Evolutionary conservation across 2,888 invertebrate genomes (phyloP).

Genomic region (Melangyna quadrimaculata): DNA sequence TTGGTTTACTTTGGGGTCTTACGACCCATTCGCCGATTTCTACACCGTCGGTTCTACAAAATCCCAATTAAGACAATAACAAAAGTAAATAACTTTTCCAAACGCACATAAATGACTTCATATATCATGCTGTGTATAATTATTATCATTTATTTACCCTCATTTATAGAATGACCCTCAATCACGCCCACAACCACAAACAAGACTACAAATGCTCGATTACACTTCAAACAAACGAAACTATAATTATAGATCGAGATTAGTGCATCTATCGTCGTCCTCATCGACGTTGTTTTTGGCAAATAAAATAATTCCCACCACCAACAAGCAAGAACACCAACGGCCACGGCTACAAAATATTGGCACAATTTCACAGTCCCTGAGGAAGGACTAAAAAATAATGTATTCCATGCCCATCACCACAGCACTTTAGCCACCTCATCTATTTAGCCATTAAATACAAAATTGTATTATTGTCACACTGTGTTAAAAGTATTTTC

Average conservation of each 20-base stretch:
- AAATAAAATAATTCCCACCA: conserved; percentile 37
- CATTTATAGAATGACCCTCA: conserved; percentile 34
- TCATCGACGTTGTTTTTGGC: background rate
- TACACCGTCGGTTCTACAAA: background rate
- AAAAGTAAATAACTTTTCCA: conserved; percentile 18
- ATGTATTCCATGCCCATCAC: background rate
- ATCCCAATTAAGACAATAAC: background rate
- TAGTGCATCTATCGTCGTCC: conserved; percentile 30
- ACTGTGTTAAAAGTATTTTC: background rate
- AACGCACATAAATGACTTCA: background rate
- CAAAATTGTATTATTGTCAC: conserved; percentile 17
- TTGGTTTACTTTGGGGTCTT: conserved; percentile 87
- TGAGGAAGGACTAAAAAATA: background rate
- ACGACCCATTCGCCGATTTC: conserved; percentile 81
- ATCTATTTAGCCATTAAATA: conserved; percentile 29
- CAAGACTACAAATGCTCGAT: conserved; percentile 44
- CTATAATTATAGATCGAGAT: conserved; percentile 61
- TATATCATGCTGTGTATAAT: background rate
- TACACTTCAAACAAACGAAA: conserved; percentile 53
- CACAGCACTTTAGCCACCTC: conserved; percentile 9
- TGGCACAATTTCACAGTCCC: conserved; percentile 32
- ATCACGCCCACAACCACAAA: conserved; percentile 41
- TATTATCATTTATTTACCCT: conserved; percentile 41
- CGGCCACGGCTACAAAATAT: conserved; percentile 4
- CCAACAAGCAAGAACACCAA: background rate